Percentiles rank a stretch among this genome's conserved stretches.
Conservation (phyloP, 2,888 invertebrate species). For the Heterodera filipjevi region DNA sequence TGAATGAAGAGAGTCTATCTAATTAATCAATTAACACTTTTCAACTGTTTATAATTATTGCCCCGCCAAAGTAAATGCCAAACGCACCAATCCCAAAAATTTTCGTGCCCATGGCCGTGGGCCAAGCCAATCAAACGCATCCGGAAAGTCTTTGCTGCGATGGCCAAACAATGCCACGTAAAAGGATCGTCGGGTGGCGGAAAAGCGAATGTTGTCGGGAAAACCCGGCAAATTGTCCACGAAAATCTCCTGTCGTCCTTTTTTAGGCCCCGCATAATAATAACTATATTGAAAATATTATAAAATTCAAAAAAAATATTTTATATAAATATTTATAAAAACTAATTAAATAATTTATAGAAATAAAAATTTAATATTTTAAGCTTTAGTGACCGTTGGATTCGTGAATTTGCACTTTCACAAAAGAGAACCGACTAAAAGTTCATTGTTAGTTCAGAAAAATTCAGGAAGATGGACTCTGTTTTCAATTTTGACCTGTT, state of each 20-base stretch:
- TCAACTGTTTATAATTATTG: too few species aligned
- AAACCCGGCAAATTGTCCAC: constrained; percentile 41
- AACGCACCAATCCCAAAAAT: constrained; percentile 15
- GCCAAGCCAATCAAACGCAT: constrained; percentile 5
- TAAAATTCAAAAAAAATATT: background rate
- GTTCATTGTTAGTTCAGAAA: too few species aligned
- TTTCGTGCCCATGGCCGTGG: constrained; percentile 12
- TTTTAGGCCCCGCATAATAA: constrained; percentile 40
- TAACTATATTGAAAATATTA: constrained; percentile 19
- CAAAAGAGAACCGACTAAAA: constrained; percentile 31
- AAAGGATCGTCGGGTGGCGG: constrained; percentile 30
- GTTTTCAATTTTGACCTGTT: constrained; percentile 16
- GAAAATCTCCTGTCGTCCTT: constrained; percentile 37
- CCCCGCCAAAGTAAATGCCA: too few species aligned
- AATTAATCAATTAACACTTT: too few species aligned
- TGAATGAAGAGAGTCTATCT: background rate
- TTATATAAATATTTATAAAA: too few species aligned
- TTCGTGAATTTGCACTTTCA: constrained; percentile 25
- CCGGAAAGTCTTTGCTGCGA: constrained; percentile 17
- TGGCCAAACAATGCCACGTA: constrained; percentile 36
- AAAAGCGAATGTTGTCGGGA: constrained; percentile 41
- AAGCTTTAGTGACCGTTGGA: constrained; percentile 25
- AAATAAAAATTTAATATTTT: background rate
- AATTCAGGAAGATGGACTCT: too few species aligned
- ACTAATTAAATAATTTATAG: too few species aligned